A percentile compares a stretch with the other conserved stretches of the same genome.
Conservation (phyloP, 2,113 vertebrate species). For the Amphiprion ocellaris region DNA sequence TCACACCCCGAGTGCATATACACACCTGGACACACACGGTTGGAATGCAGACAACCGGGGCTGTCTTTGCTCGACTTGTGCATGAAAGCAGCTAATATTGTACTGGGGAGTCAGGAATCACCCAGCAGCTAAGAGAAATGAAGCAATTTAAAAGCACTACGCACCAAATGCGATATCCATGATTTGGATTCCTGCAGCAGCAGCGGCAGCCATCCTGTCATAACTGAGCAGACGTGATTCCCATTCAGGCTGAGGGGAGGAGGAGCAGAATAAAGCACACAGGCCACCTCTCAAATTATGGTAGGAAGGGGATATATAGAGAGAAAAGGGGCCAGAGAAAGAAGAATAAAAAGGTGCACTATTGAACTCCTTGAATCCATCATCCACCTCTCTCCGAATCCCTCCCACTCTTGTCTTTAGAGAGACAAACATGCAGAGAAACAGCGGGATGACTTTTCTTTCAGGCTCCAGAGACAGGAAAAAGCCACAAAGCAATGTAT, state of each 20-base stretch:
- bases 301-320: conserved; percentile 7
- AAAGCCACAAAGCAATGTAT: too few species aligned
- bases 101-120: conserved; percentile 68
- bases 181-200: conserved; percentile 78
- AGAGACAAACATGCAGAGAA: conserved; percentile 17
- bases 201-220: conserved; percentile 72
- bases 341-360: neutral
- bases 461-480: conserved; percentile 17
- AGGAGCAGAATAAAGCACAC: conserved; percentile 21
- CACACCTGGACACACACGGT: conserved; percentile 15
- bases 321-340: neutral
- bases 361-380: conserved; percentile 33
- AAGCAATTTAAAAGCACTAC: conserved; percentile 83
- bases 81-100: conserved; percentile 74
- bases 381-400: conserved; percentile 6
- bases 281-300: conserved; percentile 20
- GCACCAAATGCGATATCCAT: conserved; percentile 83
- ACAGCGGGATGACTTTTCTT: conserved; percentile 7
- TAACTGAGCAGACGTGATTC: conserved; percentile 71
- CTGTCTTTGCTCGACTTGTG: conserved; percentile 60
- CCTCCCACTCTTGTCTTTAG: conserved; percentile 3
- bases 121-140: conserved; percentile 75
- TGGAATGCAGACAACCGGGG: conserved; percentile 57
- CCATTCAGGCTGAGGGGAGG: conserved; percentile 53
- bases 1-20: too few species aligned